Conservation (phyloP, 2,113 vertebrate species). For the Bos indicus region DNA sequence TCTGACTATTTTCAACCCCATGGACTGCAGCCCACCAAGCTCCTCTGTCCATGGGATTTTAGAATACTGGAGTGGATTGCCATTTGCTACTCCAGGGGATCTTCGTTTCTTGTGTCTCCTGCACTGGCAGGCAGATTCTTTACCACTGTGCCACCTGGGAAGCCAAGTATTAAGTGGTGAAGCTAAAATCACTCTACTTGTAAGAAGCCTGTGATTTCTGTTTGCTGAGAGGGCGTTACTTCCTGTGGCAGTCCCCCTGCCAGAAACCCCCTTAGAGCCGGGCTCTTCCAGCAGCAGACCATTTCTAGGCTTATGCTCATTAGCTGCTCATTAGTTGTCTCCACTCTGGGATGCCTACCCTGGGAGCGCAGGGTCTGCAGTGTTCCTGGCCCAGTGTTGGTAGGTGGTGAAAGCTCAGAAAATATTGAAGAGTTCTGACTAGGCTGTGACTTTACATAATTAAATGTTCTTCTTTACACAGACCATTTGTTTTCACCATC, state of each 20-base stretch:
- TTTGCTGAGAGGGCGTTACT: background rate
- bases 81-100: background rate
- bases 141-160: background rate
- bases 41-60: too few species aligned
- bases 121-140: background rate
- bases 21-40: too few species aligned
- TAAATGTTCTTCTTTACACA: background rate
- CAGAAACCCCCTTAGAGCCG: background rate
- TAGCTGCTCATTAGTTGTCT: background rate
- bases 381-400: background rate
- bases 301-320: background rate
- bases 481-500: background rate
- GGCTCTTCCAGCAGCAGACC: background rate
- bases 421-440: background rate
- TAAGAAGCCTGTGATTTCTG: background rate
- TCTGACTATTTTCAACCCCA: too few species aligned
- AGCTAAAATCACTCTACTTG: background rate
- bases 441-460: background rate
- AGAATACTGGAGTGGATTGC: too few species aligned
- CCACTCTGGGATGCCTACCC: background rate
- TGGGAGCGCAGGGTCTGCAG: background rate
- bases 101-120: background rate
- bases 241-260: background rate
- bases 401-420: background rate
- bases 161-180: background rate